A percentile compares a stretch with the other conserved stretches of the same genome.
These are phyloP conservation scores for Craniophora ligustri DNA, from an alignment of 2,888 invertebrate species.

Conservation along the genomic window DNA sequence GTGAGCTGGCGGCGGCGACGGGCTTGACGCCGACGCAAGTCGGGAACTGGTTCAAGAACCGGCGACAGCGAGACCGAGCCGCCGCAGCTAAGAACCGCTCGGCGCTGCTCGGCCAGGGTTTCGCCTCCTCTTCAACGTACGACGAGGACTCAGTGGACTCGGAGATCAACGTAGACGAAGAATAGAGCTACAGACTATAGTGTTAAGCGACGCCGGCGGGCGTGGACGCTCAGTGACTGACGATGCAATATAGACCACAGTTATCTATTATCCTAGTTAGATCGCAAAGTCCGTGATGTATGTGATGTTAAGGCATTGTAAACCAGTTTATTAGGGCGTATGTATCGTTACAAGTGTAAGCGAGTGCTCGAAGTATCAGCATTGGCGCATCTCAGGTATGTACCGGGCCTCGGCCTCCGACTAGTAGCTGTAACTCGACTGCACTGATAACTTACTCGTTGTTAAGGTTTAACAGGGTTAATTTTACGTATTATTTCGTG, in stretches of 20 bases:
- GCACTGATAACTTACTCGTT: slow-evolving; percentile 55
- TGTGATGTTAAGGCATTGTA: slow-evolving; percentile 78
- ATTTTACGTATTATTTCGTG: slow-evolving; percentile 68
- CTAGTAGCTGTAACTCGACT: slow-evolving; percentile 46
- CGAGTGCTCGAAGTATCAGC: slow-evolving; percentile 77
- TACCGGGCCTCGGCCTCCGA: slow-evolving; percentile 61
- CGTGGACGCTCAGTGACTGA: slow-evolving; percentile 69
- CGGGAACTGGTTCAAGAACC: slow-evolving; percentile 99
- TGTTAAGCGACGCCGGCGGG: slow-evolving; percentile 68
- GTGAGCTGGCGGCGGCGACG: slow-evolving; percentile 98
- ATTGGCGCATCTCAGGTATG: slow-evolving; percentile 78
- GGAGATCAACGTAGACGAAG: slow-evolving; percentile 87
- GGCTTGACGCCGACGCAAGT: slow-evolving; percentile 98
- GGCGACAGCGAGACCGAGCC: slow-evolving; percentile 98
- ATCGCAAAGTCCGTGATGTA: slow-evolving; percentile 71
- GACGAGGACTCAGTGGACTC: slow-evolving; percentile 87
- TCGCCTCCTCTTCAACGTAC: slow-evolving; percentile 86
- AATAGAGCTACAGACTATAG: slow-evolving; percentile 76
- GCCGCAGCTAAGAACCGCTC: slow-evolving; percentile 99
- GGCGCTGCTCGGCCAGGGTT: slow-evolving; percentile 86
- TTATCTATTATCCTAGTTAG: slow-evolving; percentile 74
- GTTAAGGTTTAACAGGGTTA: slow-evolving; percentile 78
- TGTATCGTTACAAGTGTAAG: slow-evolving; percentile 75
- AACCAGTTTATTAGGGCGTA: slow-evolving; percentile 73
- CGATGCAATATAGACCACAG: slow-evolving; percentile 75